Conservation (phyloP, 1,140 invertebrate species). For the Belonocnema kinseyi region DNA sequence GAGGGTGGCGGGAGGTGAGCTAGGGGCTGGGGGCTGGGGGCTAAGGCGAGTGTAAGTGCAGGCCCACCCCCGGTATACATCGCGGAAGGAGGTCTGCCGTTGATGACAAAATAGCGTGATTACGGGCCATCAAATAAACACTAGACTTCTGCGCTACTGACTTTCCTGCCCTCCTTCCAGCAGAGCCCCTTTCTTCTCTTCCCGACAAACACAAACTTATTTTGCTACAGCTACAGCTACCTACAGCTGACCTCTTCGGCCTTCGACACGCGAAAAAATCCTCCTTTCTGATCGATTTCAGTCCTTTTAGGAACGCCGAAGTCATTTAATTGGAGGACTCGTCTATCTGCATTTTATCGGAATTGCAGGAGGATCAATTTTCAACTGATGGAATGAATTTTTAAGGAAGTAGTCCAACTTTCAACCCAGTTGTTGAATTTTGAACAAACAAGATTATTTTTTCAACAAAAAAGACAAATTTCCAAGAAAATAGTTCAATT, state of each 20-base stretch:
- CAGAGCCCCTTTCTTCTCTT: slow-evolving; percentile 17
- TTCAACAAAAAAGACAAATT: no score
- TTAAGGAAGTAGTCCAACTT: no score
- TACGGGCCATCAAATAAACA: slow-evolving; percentile 74
- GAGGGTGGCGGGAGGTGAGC: slow-evolving; percentile 34
- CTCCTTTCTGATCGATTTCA: slow-evolving; percentile 26
- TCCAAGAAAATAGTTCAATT: no score
- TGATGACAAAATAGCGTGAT: slow-evolving; percentile 75
- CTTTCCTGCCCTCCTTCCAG: slow-evolving; percentile 52
- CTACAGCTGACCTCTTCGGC: slow-evolving; percentile 58
- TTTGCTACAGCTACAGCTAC: slow-evolving; percentile 41
- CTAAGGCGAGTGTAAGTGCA: slow-evolving; percentile 36
- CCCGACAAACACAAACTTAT: slow-evolving; percentile 37
- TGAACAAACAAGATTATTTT: no score
- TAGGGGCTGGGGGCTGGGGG: neutral
- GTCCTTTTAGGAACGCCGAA: slow-evolving; percentile 13
- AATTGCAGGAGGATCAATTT: no score
- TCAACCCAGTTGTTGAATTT: no score
- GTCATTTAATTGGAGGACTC: slow-evolving; percentile 16
- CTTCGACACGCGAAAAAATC: slow-evolving; percentile 19
- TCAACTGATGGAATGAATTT: no score
- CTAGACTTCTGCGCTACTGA: slow-evolving; percentile 68
- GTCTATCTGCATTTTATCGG: neutral
- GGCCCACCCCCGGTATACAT: slow-evolving; percentile 45
- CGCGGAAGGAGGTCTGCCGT: slow-evolving; percentile 56